Percentiles rank a stretch among this genome's conserved stretches.
Evolutionary conservation across 1,140 invertebrate genomes (phyloP).

Genomic region (Drosophila micromelanica): DNA sequence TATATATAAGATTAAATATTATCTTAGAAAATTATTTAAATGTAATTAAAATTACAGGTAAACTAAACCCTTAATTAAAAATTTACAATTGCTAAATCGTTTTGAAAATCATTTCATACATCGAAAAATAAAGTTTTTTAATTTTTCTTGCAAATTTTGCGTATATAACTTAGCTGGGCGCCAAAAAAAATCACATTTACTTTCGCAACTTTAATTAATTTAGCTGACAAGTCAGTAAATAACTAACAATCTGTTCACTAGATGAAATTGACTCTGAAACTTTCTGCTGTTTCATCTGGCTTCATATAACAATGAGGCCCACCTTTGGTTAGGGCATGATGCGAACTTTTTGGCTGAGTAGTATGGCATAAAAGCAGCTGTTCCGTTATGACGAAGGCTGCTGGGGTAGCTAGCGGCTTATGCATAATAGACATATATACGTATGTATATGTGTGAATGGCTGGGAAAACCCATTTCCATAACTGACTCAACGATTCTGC

Average conservation of each 20-base stretch:
- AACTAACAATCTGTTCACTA: neutral
- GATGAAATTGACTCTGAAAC: neutral
- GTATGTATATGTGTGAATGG: slow-evolving; percentile 20
- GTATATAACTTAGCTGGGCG: no score
- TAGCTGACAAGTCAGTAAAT: slow-evolving; percentile 1
- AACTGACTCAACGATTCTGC: slow-evolving; percentile 57
- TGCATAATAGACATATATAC: slow-evolving; percentile 69
- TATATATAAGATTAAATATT: no score
- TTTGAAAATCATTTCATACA: no score
- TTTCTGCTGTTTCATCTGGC: slow-evolving; percentile 22
- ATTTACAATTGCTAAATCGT: no score
- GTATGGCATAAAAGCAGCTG: slow-evolving; percentile 67
- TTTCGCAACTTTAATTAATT: slow-evolving; percentile 18
- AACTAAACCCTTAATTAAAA: no score
- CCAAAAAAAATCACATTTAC: no score
- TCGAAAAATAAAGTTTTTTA: no score
- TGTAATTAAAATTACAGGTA: no score
- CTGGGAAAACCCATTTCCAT: slow-evolving; percentile 69
- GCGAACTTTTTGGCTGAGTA: slow-evolving; percentile 63
- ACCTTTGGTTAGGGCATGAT: slow-evolving; percentile 54
- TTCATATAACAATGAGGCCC: neutral
- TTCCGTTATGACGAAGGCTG: slow-evolving; percentile 41
- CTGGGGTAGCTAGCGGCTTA: slow-evolving; percentile 32
- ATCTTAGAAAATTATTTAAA: no score
- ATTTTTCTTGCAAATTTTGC: no score